phyloP scores from a whole-genome alignment of 2,113 vertebrate species.

The Platycercus adscitus region DNA sequence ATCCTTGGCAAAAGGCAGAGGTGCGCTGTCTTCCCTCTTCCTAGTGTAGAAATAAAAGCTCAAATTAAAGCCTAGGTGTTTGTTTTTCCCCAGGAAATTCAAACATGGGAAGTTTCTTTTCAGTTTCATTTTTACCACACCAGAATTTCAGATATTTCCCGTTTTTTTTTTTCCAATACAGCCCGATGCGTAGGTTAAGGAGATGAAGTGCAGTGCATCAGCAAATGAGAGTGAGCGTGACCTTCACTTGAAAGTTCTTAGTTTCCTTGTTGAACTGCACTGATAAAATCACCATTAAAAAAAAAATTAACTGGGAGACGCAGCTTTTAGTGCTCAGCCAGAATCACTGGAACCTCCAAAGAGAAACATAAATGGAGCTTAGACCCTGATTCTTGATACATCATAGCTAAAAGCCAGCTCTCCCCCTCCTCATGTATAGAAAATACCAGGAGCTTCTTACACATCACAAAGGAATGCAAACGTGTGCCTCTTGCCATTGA shows the following conservation, averaged over 20 bases:
- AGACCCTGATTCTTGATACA: background rate
- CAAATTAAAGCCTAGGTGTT: background rate
- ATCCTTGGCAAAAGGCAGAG: background rate
- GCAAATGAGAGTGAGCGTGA: background rate
- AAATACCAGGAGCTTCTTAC: background rate
- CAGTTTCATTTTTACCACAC: background rate
- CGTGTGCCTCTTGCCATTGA: background rate
- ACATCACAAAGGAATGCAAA: fast-evolving
- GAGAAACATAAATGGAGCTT: background rate
- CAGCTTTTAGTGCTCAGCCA: background rate
- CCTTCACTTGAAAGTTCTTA: background rate
- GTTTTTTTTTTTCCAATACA: background rate
- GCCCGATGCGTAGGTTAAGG: background rate
- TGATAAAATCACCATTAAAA: background rate
- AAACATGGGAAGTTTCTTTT: background rate
- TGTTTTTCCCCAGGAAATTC: background rate
- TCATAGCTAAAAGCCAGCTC: background rate
- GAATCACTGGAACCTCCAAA: background rate
- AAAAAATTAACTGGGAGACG: background rate
- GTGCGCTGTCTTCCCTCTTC: background rate
- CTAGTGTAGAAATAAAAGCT: background rate
- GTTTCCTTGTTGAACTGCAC: background rate
- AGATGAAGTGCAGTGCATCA: background rate
- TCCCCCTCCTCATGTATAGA: background rate
- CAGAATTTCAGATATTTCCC: background rate